Evolutionary conservation across 2,888 invertebrate species (phyloP).

Genomic region (Latheticus oryzae): DNA sequence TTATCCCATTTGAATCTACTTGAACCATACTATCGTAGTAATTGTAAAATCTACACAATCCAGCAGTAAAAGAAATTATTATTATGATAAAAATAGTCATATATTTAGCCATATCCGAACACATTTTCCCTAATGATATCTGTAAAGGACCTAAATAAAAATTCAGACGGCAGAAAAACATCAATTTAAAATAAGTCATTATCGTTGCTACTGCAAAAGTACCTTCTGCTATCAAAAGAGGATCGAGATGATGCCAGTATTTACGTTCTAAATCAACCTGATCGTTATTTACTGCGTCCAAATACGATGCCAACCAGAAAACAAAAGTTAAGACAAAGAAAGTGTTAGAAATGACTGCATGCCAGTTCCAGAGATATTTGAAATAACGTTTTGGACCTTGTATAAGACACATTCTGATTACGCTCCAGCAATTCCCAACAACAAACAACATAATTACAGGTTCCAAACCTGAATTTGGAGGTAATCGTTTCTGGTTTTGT

Average conservation of each 20-base stretch:
- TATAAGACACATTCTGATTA: constrained; percentile 69
- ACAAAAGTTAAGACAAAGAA: constrained; percentile 72
- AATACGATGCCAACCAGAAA: constrained; percentile 72
- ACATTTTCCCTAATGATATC: constrained; percentile 77
- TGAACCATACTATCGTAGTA: constrained; percentile 71
- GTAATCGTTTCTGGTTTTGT: constrained; percentile 69
- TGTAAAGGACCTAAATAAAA: constrained; percentile 75
- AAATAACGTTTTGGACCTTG: constrained; percentile 71
- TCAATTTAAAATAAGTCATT: constrained; percentile 73
- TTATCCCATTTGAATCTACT: constrained; percentile 68
- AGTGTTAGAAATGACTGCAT: constrained; percentile 71
- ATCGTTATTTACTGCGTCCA: constrained; percentile 66
- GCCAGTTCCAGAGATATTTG: constrained; percentile 72
- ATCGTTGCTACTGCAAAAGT: constrained; percentile 75
- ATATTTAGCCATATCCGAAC: constrained; percentile 74
- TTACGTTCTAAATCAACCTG: constrained; percentile 70
- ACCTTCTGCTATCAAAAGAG: constrained; percentile 74
- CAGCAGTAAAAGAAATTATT: constrained; percentile 71
- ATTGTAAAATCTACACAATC: constrained; percentile 73
- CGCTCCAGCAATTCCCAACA: constrained; percentile 69
- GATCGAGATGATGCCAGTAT: constrained; percentile 75
- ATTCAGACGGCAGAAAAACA: constrained; percentile 74
- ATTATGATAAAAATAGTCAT: constrained; percentile 72
- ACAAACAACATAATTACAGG: constrained; percentile 67
- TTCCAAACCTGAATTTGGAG: constrained; percentile 70